Percentiles rank a stretch among this genome's conserved stretches.
Conservation (phyloP, 1,140 invertebrate genomes). For the Hirudo medicinalis region DNA sequence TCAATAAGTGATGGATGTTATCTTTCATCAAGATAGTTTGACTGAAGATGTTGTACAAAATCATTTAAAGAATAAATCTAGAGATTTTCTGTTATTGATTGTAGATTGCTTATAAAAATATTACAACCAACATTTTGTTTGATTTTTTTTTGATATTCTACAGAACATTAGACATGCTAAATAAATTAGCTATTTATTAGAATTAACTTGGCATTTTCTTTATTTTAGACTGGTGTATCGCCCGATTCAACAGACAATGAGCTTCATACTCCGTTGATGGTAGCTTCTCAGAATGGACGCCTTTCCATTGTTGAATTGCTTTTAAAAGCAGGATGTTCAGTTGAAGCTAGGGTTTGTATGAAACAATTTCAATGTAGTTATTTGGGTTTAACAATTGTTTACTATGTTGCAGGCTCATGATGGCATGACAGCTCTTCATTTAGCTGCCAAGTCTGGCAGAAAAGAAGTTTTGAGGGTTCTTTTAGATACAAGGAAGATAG, state of each 20-base stretch:
- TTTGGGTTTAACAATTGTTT: neutral
- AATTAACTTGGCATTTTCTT: conserved; percentile 12
- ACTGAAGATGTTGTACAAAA: no score
- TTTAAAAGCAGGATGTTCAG: no score
- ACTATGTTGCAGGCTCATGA: conserved; percentile 55
- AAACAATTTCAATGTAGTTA: neutral
- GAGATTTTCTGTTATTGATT: no score
- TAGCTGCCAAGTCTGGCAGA: conserved; percentile 97
- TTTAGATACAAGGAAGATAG: conserved; percentile 57
- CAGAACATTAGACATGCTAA: no score
- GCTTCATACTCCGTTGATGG: conserved; percentile 66
- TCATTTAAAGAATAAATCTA: no score
- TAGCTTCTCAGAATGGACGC: conserved; percentile 54
- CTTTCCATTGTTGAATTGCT: conserved; percentile 26
- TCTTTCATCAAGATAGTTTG: no score
- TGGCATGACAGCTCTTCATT: conserved; percentile 92
- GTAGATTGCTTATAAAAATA: no score
- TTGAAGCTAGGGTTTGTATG: conserved; percentile 1
- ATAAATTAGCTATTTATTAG: no score
- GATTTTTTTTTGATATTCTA: no score
- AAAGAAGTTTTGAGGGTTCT: conserved; percentile 83
- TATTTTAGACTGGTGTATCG: conserved; percentile 53
- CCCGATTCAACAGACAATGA: conserved; percentile 59
- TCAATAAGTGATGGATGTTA: no score
- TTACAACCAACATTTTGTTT: no score